These are phyloP conservation scores for Halichoerus grypus DNA, from an alignment of 2,113 vertebrate species.

Conservation along the genomic window DNA sequence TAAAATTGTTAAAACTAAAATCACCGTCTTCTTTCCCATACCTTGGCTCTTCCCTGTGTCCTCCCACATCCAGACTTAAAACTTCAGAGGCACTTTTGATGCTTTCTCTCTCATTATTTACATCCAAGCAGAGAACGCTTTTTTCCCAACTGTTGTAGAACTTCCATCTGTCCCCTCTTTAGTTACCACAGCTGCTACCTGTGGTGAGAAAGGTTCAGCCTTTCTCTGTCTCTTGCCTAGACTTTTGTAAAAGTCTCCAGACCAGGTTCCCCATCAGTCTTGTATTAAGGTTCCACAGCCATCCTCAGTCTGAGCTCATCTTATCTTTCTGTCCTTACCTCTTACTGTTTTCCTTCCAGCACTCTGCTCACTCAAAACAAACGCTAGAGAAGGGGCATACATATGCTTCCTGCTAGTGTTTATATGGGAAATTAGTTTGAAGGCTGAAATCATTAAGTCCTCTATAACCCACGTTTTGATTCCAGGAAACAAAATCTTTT, in stretches of 20 bases:
- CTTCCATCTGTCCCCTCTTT: background rate
- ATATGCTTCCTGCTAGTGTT: background rate
- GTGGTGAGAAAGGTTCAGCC: background rate
- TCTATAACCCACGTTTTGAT: background rate
- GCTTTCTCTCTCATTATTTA: background rate
- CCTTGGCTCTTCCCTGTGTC: background rate
- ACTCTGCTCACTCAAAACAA: background rate
- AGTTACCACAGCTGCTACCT: background rate
- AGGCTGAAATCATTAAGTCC: background rate
- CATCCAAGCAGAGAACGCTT: background rate
- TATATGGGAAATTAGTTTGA: background rate
- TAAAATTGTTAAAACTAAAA: background rate
- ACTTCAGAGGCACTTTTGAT: background rate
- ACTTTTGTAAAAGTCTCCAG: background rate
- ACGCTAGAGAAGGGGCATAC: background rate
- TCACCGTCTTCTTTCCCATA: background rate
- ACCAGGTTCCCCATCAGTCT: background rate
- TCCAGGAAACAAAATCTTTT: constrained; percentile 21
- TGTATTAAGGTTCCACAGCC: background rate
- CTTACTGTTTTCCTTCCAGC: background rate
- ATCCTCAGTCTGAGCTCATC: background rate
- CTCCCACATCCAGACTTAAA: background rate
- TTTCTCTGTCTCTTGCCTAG: background rate
- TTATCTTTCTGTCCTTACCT: background rate
- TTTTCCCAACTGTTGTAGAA: background rate